Conservation (phyloP, 2,113 vertebrate species). For the Elaphurus davidianus region DNA sequence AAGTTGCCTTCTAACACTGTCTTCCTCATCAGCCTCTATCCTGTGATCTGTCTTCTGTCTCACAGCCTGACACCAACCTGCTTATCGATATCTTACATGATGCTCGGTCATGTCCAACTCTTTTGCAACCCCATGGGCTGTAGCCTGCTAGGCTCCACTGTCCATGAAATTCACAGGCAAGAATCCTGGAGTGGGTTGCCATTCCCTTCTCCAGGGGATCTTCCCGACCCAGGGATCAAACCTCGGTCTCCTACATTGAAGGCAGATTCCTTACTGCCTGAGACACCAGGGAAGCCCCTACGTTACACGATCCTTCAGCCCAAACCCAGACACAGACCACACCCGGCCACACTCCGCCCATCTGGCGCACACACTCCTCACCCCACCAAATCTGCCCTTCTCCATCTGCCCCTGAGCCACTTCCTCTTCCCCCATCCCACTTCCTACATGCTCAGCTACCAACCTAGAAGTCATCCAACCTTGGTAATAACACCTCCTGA, state of each 20-base stretch:
- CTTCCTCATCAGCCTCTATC: background rate
- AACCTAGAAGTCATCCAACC: background rate
- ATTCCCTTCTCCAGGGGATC: background rate
- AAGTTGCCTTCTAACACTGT: background rate
- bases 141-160: background rate
- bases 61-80: background rate
- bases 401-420: background rate
- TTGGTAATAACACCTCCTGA: background rate
- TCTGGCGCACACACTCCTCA: background rate
- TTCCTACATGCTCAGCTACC: background rate
- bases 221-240: background rate
- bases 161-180: background rate
- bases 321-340: background rate
- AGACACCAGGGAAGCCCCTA: background rate
- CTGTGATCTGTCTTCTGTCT: background rate
- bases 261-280: background rate
- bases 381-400: background rate
- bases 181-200: background rate
- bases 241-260: background rate
- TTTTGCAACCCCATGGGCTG: background rate
- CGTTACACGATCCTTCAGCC: background rate
- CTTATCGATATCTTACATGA: background rate
- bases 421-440: background rate
- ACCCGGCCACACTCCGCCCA: background rate
- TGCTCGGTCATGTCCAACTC: background rate